Conservation (phyloP, 1,140 invertebrate species). For the Paralvinella palmiformis region DNA sequence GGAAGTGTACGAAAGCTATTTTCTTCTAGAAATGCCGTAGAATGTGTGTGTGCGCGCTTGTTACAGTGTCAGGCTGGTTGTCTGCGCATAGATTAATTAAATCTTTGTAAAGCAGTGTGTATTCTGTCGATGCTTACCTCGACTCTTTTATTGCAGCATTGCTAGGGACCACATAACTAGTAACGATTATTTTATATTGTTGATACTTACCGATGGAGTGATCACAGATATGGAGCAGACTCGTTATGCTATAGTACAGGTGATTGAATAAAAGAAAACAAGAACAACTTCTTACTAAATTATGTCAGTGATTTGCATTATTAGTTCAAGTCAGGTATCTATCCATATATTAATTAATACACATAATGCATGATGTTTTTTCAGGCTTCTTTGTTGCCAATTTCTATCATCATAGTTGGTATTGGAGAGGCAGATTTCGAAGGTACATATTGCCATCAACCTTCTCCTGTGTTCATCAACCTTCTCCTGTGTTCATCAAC, state of each 20-base stretch:
- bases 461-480: not conserved
- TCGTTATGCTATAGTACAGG: slow-evolving; percentile 55
- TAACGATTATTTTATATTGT: slow-evolving; percentile 56
- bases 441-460: slow-evolving; percentile 24
- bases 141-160: not conserved
- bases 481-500: not conserved
- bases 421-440: slow-evolving; percentile 57
- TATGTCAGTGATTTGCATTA: not conserved
- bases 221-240: slow-evolving; percentile 64
- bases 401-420: slow-evolving; percentile 60
- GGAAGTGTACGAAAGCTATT: not conserved
- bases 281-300: not conserved
- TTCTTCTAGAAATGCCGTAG: not conserved
- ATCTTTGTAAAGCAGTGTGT: not conserved
- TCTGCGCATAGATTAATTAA: not conserved
- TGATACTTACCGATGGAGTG: slow-evolving; percentile 65
- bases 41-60: not conserved
- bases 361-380: slow-evolving; percentile 6
- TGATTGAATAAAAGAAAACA: slow-evolving; percentile 26
- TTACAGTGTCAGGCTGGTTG: not conserved
- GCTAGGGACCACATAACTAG: not conserved
- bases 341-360: not conserved
- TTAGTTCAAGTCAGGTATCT: not conserved
- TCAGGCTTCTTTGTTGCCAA: slow-evolving; percentile 53
- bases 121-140: not conserved